Conservation (phyloP, 2,797 vertebrate genomes). For the Chiroxiphia lanceolata region DNA sequence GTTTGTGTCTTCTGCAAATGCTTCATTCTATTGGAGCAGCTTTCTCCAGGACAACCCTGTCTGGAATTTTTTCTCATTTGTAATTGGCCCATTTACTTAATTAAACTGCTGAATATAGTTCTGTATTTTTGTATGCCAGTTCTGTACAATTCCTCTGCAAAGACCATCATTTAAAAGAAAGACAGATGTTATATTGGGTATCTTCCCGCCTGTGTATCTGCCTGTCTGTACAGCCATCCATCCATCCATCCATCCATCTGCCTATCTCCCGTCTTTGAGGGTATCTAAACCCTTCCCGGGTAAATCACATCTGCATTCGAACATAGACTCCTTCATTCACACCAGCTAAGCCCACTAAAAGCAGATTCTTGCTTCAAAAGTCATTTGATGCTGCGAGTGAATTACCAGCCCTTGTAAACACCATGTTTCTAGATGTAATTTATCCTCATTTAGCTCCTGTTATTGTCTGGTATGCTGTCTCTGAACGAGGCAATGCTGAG, state of each 20-base stretch:
- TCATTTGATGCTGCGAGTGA: slow-evolving; percentile 22
- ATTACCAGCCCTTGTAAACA: slow-evolving; percentile 41
- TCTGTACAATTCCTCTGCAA: background rate
- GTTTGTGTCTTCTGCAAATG: background rate
- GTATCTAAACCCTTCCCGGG: background rate
- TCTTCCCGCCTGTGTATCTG: background rate
- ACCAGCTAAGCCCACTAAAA: slow-evolving; percentile 1
- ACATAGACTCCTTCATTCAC: background rate
- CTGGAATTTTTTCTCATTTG: background rate
- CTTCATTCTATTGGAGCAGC: background rate
- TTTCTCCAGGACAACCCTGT: background rate
- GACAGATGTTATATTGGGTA: background rate
- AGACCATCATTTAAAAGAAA: background rate
- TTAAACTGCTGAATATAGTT: background rate
- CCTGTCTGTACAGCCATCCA: background rate
- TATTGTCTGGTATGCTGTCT: slow-evolving; percentile 31
- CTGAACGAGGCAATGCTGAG: slow-evolving; percentile 3
- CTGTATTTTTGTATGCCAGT: background rate
- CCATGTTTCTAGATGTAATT: slow-evolving; percentile 47
- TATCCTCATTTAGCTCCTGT: slow-evolving; percentile 49
- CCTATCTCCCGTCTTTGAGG: background rate
- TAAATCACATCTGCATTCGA: background rate
- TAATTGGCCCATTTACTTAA: background rate
- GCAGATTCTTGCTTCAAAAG: background rate
- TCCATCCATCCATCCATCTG: background rate